Evolutionary conservation across 2,888 invertebrate genomes (phyloP).

Genomic region (Thumatha senex): DNA sequence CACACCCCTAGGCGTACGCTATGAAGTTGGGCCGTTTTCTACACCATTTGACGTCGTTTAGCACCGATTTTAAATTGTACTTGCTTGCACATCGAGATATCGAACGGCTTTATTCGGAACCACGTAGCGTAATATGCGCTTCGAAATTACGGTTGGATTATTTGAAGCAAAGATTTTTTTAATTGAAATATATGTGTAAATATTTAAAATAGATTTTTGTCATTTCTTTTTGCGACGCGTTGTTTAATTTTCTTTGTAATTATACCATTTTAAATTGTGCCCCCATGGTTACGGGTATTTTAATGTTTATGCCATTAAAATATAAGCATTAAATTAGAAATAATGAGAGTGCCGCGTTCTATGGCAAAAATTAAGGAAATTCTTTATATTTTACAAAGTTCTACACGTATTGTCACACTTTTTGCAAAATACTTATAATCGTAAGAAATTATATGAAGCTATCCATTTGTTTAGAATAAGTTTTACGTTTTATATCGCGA

Average conservation of each 20-base stretch:
- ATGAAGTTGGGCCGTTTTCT: slow-evolving; percentile 55
- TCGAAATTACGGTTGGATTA: slow-evolving; percentile 35
- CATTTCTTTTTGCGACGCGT: neutral
- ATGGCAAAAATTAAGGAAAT: too few relatives aligned
- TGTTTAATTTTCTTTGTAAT: neutral
- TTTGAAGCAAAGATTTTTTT: slow-evolving; percentile 19
- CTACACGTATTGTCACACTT: too few relatives aligned
- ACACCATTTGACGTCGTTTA: slow-evolving; percentile 51
- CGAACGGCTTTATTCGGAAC: slow-evolving; percentile 38
- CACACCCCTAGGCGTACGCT: slow-evolving; percentile 46
- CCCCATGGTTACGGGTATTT: too few relatives aligned
- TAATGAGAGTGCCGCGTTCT: too few relatives aligned
- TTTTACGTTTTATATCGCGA: too few relatives aligned
- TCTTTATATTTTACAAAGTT: too few relatives aligned
- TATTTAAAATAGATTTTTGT: neutral
- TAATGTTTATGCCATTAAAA: too few relatives aligned
- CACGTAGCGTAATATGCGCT: slow-evolving; percentile 39
- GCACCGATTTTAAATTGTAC: slow-evolving; percentile 56
- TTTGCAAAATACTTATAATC: too few relatives aligned
- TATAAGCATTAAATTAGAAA: too few relatives aligned
- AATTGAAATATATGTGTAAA: neutral
- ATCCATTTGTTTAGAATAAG: too few relatives aligned
- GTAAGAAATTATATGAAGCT: too few relatives aligned
- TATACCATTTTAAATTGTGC: too few relatives aligned
- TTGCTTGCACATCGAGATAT: slow-evolving; percentile 36